Conservation (phyloP, 2,797 vertebrate species). For the Acanthornis magna region DNA sequence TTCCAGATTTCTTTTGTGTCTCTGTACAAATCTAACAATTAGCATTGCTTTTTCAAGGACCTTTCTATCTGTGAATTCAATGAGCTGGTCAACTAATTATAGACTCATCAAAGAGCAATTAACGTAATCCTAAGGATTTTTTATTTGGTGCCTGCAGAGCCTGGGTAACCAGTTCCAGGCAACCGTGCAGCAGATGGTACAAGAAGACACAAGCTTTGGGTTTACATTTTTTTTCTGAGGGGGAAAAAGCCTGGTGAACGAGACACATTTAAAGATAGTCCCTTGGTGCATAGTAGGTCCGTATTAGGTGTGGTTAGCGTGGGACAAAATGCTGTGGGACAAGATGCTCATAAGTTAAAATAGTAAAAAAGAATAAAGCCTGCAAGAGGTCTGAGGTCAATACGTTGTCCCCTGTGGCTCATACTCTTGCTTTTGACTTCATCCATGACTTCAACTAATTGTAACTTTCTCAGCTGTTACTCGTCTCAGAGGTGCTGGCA, state of each 20-base stretch:
- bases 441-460: background rate
- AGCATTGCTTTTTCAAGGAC: background rate
- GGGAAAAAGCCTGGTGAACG: fast-evolving
- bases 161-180: background rate
- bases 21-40: background rate
- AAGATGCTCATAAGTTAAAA: background rate
- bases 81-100: slow-evolving; percentile 32
- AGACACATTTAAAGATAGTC: background rate
- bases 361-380: background rate
- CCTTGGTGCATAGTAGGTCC: background rate
- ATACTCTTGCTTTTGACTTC: background rate
- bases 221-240: background rate
- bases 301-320: background rate
- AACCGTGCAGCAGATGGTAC: background rate
- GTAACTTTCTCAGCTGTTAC: background rate
- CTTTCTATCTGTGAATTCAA: background rate
- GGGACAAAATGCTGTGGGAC: background rate
- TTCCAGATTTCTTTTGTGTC: slow-evolving; percentile 34
- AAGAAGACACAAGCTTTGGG: background rate
- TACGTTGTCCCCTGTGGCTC: background rate
- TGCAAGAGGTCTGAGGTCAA: background rate
- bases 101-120: slow-evolving; percentile 41
- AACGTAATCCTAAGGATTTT: background rate
- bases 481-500: background rate
- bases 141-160: background rate